A percentile compares a stretch with the other conserved stretches of the same genome.
Conservation (phyloP, 2,888 invertebrate species). For the Malachius bipustulatus region DNA sequence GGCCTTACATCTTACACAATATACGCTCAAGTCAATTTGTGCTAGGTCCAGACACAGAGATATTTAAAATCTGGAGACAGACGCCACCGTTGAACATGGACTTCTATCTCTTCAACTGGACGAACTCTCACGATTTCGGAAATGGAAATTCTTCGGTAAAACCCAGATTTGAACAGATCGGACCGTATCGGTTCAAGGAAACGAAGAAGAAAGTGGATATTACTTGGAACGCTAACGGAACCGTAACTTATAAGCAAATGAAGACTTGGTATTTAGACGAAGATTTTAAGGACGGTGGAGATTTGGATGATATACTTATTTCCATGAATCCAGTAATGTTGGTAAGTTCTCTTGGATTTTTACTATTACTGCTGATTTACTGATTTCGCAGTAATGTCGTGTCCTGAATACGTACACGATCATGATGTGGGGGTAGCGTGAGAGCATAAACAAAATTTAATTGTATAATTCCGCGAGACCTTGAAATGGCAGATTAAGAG, state of each 20-base stretch:
- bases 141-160: conserved; percentile 41
- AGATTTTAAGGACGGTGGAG: background rate
- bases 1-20: background rate
- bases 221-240: conserved; percentile 40
- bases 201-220: conserved; percentile 10
- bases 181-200: conserved; percentile 43
- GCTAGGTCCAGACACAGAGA: background rate
- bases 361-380: too few relatives aligned
- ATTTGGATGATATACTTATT: background rate
- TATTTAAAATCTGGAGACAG: conserved; percentile 59
- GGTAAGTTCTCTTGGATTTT: too few relatives aligned
- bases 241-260: conserved; percentile 58
- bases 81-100: conserved; percentile 53
- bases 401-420: too few relatives aligned
- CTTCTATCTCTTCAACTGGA: conserved; percentile 70
- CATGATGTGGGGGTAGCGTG: too few relatives aligned
- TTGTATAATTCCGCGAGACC: too few relatives aligned
- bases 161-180: conserved; percentile 44
- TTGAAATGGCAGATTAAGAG: too few relatives aligned
- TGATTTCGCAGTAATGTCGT: too few relatives aligned
- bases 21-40: background rate
- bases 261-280: conserved; percentile 54
- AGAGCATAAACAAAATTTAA: too few relatives aligned
- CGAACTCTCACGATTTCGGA: conserved; percentile 57
- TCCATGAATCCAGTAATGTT: background rate